Conservation (phyloP, 2,797 vertebrate genomes). For the Staurois parvus region DNA sequence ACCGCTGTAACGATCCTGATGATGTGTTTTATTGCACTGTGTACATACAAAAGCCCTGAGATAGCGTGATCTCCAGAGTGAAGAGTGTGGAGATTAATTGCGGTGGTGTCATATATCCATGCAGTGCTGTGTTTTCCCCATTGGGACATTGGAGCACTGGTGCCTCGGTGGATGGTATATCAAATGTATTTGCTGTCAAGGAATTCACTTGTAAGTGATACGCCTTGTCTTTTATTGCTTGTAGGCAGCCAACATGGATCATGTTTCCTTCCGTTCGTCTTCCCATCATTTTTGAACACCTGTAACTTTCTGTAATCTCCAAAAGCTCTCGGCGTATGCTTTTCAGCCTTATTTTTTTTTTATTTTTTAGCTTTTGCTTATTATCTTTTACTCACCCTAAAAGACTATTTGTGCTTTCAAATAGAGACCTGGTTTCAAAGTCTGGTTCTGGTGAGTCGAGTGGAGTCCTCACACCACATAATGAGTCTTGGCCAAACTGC, state of each 20-base stretch:
- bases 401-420: too few relatives aligned
- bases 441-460: too few relatives aligned
- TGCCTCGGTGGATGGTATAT: slow-evolving; percentile 8
- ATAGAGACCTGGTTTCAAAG: too few relatives aligned
- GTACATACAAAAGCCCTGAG: neutral
- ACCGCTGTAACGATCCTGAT: neutral
- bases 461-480: too few relatives aligned
- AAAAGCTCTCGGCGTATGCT: too few relatives aligned
- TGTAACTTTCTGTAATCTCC: neutral
- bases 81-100: slow-evolving; percentile 5
- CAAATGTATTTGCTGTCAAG: slow-evolving; percentile 25
- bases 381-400: too few relatives aligned
- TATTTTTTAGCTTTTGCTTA: too few relatives aligned
- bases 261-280: neutral
- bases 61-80: neutral
- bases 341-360: too few relatives aligned
- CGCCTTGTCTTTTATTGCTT: slow-evolving; percentile 11
- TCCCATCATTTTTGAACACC: neutral
- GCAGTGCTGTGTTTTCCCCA: neutral
- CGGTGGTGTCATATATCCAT: neutral
- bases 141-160: neutral
- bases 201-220: slow-evolving; percentile 34
- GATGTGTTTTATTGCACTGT: neutral
- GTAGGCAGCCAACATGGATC: slow-evolving; percentile 15
- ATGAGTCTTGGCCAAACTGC: too few relatives aligned